phyloP scores from a whole-genome alignment of 2,113 vertebrate species.

The Sialia sialis region DNA sequence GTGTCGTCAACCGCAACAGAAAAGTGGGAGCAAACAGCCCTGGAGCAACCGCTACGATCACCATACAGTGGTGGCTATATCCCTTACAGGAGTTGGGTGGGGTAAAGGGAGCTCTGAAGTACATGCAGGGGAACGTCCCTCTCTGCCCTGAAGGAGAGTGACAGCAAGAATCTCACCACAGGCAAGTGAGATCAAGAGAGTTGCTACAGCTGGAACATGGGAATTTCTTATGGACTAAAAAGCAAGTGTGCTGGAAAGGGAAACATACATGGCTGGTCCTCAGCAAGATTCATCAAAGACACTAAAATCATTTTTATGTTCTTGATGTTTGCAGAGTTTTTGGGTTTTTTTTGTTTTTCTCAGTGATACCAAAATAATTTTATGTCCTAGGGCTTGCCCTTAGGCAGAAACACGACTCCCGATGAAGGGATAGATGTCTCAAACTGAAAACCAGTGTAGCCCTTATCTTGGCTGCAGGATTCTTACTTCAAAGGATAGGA shows the following conservation, averaged over 20 bases:
- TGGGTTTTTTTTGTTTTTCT: neutral
- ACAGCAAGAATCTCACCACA: neutral
- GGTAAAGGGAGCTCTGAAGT: neutral
- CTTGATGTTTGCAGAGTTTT: neutral
- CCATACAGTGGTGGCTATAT: slow-evolving; percentile 82
- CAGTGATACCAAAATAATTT: neutral
- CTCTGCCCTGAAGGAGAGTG: neutral
- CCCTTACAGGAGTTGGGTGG: slow-evolving; percentile 56
- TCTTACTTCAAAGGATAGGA: neutral
- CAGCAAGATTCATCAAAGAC: neutral
- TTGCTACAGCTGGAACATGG: neutral
- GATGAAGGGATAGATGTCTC: neutral
- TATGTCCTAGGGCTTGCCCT: neutral
- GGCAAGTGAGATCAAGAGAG: neutral
- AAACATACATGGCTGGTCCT: neutral
- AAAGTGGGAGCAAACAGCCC: slow-evolving; percentile 99
- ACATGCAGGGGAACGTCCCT: neutral
- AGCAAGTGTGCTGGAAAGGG: neutral
- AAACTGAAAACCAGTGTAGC: neutral
- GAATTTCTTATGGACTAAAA: neutral
- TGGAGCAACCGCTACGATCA: slow-evolving; percentile 89
- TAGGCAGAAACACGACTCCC: neutral
- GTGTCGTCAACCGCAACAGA: slow-evolving; percentile 99
- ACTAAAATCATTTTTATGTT: neutral
- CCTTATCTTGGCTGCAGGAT: neutral